Base-by-base conservation (phyloP, 1,140 invertebrate genomes). In the Bicyclus anynana region DNA sequence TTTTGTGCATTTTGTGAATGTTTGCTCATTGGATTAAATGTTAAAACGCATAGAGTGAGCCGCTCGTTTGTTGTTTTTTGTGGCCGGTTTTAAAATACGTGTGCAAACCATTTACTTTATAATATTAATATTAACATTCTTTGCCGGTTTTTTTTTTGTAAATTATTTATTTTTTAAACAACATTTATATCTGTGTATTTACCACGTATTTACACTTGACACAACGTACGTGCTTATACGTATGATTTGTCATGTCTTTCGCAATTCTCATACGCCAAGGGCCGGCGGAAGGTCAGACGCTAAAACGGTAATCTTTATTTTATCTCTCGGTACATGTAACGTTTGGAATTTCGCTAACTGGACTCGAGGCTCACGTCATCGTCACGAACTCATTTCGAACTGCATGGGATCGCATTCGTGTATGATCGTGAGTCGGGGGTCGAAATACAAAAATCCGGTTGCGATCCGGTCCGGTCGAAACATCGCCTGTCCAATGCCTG, bases 251-350 rank as follows among this genome's bases (percentile, higher is more conserved):
- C 56, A 69, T 61, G 53, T 72, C 49, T 85, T 77, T 84, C 67
- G 73, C 66, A 80, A 83, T 52, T 33, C 65, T 75, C 75, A 62
- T 79, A 62, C 77, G 75, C 69, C 83, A 81, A 82, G 83, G 81
- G 79, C 69, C 70, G 63, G 56, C 50, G 75, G 76, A 81, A 86
- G 80, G 83, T 81, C 75, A 62, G 38, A 61, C 54, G 64, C 78
- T 78, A 77, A 86, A 84, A 80, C 65, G 77, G 76, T 72, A 78
- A 84, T 86, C 80, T 84, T 84, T 77, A 86, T 86, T 66, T 77
- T 84, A 83, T 83, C 80, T 83, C 80, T 78, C 58, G 62, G 63
- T 69, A 65, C 61, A 70, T 68, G 66, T 65, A 59, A 37, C 49
- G 58, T 69, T 60, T 67, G 69, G 63, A 63, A 71, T 76, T 72